These are phyloP conservation scores for Pantelozetes paolii DNA, from an alignment of 2,888 invertebrate species.

Conservation along the genomic window DNA sequence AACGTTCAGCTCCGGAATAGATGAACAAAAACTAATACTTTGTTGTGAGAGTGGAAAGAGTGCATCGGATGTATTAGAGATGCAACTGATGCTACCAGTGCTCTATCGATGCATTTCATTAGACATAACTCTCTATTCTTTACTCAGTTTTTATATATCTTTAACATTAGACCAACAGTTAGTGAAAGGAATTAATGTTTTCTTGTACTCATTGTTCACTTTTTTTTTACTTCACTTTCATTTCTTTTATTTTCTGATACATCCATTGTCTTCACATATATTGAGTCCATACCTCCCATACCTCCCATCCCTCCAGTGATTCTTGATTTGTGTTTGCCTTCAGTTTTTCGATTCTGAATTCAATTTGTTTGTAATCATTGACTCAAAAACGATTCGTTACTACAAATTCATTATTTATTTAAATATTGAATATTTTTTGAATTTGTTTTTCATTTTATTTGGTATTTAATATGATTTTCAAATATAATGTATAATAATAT, in stretches of 20 bases:
- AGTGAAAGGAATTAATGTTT: constrained; percentile 15
- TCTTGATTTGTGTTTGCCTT: background rate
- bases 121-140: constrained; percentile 1
- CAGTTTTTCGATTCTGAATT: background rate
- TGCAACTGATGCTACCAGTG: constrained; percentile 21
- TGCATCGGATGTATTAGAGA: background rate
- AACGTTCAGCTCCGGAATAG: background rate
- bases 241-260: background rate
- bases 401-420: background rate
- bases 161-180: constrained; percentile 18
- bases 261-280: background rate
- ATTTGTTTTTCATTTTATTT: background rate
- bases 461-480: too few species aligned
- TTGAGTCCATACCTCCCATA: too few species aligned
- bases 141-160: background rate
- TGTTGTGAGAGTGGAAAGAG: background rate
- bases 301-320: background rate
- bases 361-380: background rate
- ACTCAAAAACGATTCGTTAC: background rate
- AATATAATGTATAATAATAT: too few species aligned
- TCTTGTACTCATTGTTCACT: background rate
- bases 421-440: background rate
- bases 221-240: background rate
- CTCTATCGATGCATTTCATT: constrained; percentile 18
- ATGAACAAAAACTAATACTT: background rate